Percentiles rank a stretch among this genome's conserved stretches.
phyloP scores from a whole-genome alignment of 2,797 vertebrate species.

The Glossophaga mutica region DNA sequence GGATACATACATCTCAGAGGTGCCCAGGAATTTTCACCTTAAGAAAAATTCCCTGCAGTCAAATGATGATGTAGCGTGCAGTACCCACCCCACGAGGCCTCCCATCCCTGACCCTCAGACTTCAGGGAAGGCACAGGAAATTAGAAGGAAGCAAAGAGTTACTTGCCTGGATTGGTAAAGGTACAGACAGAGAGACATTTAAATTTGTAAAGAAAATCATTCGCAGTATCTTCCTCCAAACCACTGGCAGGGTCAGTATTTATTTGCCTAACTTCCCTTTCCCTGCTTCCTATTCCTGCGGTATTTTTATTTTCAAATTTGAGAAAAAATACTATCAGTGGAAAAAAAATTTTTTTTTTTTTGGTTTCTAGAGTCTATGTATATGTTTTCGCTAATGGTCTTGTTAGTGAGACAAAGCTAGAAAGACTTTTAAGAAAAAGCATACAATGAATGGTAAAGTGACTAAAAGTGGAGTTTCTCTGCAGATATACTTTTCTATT shows the following conservation, averaged over 20 bases:
- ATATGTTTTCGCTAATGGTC: neutral
- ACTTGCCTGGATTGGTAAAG: neutral
- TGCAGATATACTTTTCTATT: neutral
- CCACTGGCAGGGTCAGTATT: neutral
- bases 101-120: neutral
- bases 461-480: neutral
- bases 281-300: neutral
- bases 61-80: neutral
- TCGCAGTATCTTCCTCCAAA: neutral
- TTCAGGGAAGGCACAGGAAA: neutral
- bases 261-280: neutral
- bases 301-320: conserved; percentile 23
- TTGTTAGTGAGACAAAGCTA: neutral
- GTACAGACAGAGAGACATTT: neutral
- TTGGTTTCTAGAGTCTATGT: neutral
- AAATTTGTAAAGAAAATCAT: neutral
- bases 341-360: neutral
- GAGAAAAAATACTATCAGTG: neutral
- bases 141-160: neutral
- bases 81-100: neutral
- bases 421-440: neutral
- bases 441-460: neutral
- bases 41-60: neutral
- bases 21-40: neutral
- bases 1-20: neutral